Base-by-base conservation (phyloP, 2,797 vertebrate species). In the Hybognathus amarus region DNA sequence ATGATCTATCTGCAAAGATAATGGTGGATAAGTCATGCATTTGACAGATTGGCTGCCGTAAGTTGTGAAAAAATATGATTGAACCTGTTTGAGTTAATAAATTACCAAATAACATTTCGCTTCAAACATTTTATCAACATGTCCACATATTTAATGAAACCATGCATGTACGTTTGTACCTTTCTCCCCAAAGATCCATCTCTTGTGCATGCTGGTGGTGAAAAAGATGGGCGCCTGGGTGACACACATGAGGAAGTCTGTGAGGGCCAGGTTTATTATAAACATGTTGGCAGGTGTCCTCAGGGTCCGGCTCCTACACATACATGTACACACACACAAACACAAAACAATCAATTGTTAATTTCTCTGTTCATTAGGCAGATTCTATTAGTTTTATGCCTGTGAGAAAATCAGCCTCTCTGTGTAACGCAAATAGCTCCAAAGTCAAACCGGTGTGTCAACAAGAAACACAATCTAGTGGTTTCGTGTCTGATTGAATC, bases 101-200 rank as follows among this genome's bases (percentile, higher is more conserved):
- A 30, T 10, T 0, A 18, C 24, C 42, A 66, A 66, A 47, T 70
- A 42, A 20, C 5, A 9, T 30, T 50, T 71, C 20, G 17, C 45
- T 20, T 71, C 8, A 27, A 47, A 24, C 6, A 4, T 71, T 71
- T 73, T 45, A 70, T 70, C 11, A 70, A 70, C 40, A 30, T 33
- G 15, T 36, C 22, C 30, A 27, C 2, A 69, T 69, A 33, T 30
- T 27, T 17, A 67, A 17, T 30, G 18, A 42, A 68, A 47, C 6
- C 61, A 67, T 79, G 7, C 27, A 50, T 79, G 11, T 24, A 68
- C 5, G 0, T 71, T 36, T 15, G 15, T 80, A 98, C 97, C 97
- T 96, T 96, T 96, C 89, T 97, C 95, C 83, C 97, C 97, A 90
- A 99, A 99, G 91, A 98, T 96, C 98, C 98, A 99, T 78, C 89